phyloP scores from a whole-genome alignment of 2,113 vertebrate genomes.

The Aleadryas rufinucha region DNA sequence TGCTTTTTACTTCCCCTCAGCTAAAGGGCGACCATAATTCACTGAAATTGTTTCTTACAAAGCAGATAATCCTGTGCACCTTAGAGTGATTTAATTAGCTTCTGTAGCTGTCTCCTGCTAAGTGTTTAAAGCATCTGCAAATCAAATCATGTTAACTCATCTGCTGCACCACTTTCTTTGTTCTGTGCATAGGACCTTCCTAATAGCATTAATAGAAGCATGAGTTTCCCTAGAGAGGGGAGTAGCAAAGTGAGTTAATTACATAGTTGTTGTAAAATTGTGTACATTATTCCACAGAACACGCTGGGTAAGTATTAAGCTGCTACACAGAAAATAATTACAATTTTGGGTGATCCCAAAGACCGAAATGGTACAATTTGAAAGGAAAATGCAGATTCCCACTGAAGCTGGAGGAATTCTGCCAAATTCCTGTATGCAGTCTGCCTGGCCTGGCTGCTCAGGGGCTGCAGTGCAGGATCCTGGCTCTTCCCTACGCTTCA shows the following conservation, averaged over 20 bases:
- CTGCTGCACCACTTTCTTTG: slow-evolving; percentile 69
- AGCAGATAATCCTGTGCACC: slow-evolving; percentile 77
- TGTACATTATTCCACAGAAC: slow-evolving; percentile 70
- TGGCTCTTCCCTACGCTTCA: slow-evolving; percentile 2
- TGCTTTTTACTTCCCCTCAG: slow-evolving; percentile 60
- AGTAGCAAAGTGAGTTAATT: slow-evolving; percentile 75
- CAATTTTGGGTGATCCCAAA: slow-evolving; percentile 57
- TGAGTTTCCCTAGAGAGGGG: slow-evolving; percentile 64
- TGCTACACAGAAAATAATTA: slow-evolving; percentile 52
- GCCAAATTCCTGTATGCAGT: neutral
- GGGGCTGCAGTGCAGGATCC: neutral
- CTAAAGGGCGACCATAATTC: slow-evolving; percentile 72
- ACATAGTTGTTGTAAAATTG: slow-evolving; percentile 75
- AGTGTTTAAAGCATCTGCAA: slow-evolving; percentile 83
- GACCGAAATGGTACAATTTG: neutral
- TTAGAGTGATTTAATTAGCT: slow-evolving; percentile 80
- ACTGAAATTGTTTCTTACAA: slow-evolving; percentile 77
- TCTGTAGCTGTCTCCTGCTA: slow-evolving; percentile 77
- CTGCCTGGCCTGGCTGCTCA: neutral
- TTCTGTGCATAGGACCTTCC: slow-evolving; percentile 70
- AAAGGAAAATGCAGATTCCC: neutral
- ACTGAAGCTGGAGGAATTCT: neutral
- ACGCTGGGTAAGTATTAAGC: slow-evolving; percentile 61
- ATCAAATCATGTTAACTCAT: slow-evolving; percentile 81
- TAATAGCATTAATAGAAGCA: slow-evolving; percentile 68